Evolutionary conservation across 2,888 invertebrate species (phyloP).

Genomic region (Norana najaformis): DNA sequence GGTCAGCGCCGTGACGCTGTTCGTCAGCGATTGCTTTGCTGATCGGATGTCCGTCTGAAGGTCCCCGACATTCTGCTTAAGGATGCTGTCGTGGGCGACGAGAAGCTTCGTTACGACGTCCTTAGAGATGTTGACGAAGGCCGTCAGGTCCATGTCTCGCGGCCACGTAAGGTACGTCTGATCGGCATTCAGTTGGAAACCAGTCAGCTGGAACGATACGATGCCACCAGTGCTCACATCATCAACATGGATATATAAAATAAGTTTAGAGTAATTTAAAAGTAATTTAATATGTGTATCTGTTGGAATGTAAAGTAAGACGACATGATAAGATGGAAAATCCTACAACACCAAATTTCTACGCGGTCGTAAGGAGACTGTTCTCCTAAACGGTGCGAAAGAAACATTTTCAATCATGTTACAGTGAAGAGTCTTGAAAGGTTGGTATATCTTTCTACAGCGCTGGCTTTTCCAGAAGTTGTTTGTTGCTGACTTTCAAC

Average conservation of each 20-base stretch:
- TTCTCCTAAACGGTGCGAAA: background rate
- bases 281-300: too few species aligned
- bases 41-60: background rate
- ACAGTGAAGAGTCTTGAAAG: too few species aligned
- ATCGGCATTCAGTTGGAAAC: background rate
- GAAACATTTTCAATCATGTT: background rate
- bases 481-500: too few species aligned
- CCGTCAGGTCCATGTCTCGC: background rate
- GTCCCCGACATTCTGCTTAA: background rate
- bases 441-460: too few species aligned
- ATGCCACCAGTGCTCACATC: background rate
- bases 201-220: slow-evolving; percentile 10
- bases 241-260: too few species aligned
- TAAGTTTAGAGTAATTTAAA: too few species aligned
- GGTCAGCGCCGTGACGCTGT: background rate
- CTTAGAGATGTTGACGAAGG: background rate
- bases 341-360: too few species aligned
- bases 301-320: background rate
- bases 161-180: background rate
- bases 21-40: background rate
- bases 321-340: too few species aligned
- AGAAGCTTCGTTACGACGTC: background rate
- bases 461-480: too few species aligned
- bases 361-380: too few species aligned
- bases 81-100: background rate